Percentiles rank a stretch among this genome's conserved stretches.
Conservation (phyloP, 2,113 vertebrate species). For the Microtus montanus region DNA sequence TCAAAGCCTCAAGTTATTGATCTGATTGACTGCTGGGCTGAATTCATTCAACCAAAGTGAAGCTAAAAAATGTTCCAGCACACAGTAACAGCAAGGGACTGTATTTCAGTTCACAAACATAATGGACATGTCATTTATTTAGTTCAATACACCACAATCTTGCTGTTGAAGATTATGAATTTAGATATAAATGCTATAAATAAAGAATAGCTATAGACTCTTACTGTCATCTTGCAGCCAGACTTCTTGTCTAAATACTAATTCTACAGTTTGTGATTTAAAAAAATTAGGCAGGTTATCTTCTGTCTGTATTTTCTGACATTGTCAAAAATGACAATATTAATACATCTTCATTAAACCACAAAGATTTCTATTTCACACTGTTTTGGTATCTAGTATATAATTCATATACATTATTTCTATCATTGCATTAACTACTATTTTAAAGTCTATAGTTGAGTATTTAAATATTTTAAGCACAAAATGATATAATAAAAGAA, state of each 20-base stretch:
- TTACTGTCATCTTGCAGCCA: neutral
- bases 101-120: neutral
- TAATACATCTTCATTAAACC: neutral
- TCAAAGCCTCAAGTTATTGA: slow-evolving; percentile 52
- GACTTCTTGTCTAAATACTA: neutral
- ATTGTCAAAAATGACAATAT: neutral
- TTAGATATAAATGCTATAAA: neutral
- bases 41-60: slow-evolving; percentile 30
- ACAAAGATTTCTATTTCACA: neutral
- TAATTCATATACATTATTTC: neutral
- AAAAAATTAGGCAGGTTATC: neutral
- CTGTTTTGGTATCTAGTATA: neutral
- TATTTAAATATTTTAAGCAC: neutral
- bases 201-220: neutral
- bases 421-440: neutral
- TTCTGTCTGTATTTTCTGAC: neutral
- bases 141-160: neutral
- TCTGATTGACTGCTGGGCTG: slow-evolving; percentile 43
- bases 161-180: neutral
- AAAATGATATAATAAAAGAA: neutral
- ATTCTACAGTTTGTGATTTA: neutral
- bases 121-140: slow-evolving; percentile 24
- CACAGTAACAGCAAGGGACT: neutral
- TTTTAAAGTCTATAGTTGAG: neutral
- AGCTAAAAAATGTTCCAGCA: slow-evolving; percentile 1